Conservation (phyloP, 1,140 invertebrate species). For the Trypoxylus dichotomus region DNA sequence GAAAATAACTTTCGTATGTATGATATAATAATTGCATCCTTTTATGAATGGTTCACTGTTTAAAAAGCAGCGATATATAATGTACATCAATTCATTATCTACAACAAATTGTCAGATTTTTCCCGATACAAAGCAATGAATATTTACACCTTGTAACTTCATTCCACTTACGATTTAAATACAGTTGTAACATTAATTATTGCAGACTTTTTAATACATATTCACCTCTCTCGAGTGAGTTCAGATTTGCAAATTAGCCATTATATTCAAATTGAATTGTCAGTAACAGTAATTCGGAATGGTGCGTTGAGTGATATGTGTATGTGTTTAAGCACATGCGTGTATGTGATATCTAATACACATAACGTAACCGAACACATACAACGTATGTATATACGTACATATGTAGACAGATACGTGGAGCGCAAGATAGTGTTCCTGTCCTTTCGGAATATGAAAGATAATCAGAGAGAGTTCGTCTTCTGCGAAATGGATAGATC, state of each 20-base stretch:
- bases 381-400: neutral
- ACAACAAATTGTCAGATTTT: neutral
- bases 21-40: too few relatives aligned
- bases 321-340: neutral
- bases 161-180: slow-evolving; percentile 1
- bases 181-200: slow-evolving; percentile 27
- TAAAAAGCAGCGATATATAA: neutral
- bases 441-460: slow-evolving; percentile 16
- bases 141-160: slow-evolving; percentile 12
- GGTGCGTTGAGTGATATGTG: slow-evolving; percentile 20
- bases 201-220: slow-evolving; percentile 22
- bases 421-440: neutral
- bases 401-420: neutral
- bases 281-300: slow-evolving; percentile 26
- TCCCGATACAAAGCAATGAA: neutral
- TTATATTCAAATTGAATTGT: slow-evolving; percentile 32
- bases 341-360: neutral
- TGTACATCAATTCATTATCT: neutral
- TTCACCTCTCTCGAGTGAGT: slow-evolving; percentile 8
- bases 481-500: slow-evolving; percentile 14
- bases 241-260: slow-evolving; percentile 30
- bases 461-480: slow-evolving; percentile 21
- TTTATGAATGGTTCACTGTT: too few relatives aligned
- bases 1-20: too few relatives aligned
- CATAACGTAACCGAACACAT: neutral